These are phyloP conservation scores for Brachionichthys hirsutus DNA, from an alignment of 2,113 vertebrate species.

Conservation along the genomic window DNA sequence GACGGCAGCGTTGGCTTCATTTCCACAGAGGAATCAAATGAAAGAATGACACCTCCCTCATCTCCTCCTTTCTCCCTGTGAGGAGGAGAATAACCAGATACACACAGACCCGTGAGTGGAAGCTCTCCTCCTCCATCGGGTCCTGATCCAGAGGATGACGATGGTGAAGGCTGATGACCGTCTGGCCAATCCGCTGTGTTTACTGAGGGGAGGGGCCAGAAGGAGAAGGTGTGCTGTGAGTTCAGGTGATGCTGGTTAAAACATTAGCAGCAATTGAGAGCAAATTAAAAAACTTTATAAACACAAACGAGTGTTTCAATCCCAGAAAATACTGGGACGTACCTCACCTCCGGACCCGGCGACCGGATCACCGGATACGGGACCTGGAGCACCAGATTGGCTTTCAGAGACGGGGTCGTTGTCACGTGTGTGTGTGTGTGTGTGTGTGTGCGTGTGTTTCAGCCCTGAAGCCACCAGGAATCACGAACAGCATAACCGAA, in stretches of 20 bases:
- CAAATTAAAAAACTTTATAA: no score
- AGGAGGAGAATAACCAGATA: constrained; percentile 55
- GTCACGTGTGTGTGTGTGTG: no score
- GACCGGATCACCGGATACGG: no score
- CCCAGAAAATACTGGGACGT: no score
- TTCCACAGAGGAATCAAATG: constrained; percentile 66
- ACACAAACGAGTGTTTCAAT: no score
- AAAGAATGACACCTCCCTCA: constrained; percentile 67
- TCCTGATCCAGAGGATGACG: constrained; percentile 17
- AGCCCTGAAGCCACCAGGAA: constrained; percentile 23
- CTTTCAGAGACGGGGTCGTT: no score
- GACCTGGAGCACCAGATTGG: no score
- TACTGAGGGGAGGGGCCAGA: neutral
- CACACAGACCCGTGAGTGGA: constrained; percentile 60
- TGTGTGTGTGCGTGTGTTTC: no score
- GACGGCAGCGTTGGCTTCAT: constrained; percentile 41
- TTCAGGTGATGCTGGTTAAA: no score
- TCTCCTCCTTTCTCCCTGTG: constrained; percentile 48
- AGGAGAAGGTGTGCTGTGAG: neutral
- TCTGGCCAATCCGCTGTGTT: neutral
- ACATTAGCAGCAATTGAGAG: no score
- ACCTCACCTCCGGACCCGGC: no score
- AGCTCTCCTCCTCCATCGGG: constrained; percentile 42
- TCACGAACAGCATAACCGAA: constrained; percentile 19
- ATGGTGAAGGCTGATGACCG: constrained; percentile 3